These are phyloP conservation scores for Achatina immaculata DNA, from an alignment of 1,140 invertebrate species.

Conservation along the genomic window DNA sequence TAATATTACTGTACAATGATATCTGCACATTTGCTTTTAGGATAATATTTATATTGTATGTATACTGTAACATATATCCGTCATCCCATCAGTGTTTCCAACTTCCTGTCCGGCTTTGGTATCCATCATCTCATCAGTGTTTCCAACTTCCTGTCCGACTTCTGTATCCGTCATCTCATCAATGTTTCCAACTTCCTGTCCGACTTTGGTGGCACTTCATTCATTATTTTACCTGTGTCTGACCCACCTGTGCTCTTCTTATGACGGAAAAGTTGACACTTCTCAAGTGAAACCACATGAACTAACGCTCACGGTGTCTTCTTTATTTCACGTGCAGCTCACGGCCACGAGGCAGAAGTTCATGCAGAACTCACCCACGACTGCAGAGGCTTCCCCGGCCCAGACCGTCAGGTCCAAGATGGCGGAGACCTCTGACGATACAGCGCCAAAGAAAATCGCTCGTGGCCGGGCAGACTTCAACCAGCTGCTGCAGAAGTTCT, in stretches of 20 bases:
- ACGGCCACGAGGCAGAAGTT: constrained; percentile 29
- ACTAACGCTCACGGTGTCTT: too few species aligned
- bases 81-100: neutral
- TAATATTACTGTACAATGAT: constrained; percentile 12
- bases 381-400: neutral
- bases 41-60: neutral
- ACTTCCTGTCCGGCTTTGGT: too few species aligned
- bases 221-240: neutral
- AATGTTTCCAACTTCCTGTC: neutral
- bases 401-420: neutral
- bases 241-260: too few species aligned
- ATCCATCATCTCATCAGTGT: neutral
- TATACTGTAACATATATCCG: neutral
- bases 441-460: neutral
- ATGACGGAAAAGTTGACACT: too few species aligned
- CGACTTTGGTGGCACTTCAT: neutral
- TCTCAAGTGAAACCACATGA: too few species aligned
- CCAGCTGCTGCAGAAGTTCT: constrained; percentile 47
- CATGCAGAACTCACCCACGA: neutral
- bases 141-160: too few species aligned
- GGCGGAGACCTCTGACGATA: neutral
- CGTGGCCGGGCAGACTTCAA: constrained; percentile 37
- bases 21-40: neutral
- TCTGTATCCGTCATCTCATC: neutral
- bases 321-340: too few species aligned